Conservation (phyloP, 2,797 vertebrate genomes). For the Champsocephalus esox region DNA sequence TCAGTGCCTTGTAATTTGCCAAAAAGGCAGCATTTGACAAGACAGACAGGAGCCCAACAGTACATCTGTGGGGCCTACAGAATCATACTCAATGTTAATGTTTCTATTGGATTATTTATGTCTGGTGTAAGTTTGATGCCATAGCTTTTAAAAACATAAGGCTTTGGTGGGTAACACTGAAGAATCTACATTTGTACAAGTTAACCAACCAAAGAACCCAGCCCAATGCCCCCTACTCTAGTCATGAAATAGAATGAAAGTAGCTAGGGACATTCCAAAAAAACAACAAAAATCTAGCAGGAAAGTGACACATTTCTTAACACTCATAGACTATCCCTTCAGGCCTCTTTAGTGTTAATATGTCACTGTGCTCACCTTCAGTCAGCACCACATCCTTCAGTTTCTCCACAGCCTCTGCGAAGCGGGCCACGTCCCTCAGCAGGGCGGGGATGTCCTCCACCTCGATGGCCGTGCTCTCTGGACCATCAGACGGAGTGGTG, state of each 20-base stretch:
- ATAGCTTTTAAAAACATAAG: neutral
- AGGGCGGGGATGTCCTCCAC: slow-evolving; percentile 93
- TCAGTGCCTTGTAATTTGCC: slow-evolving; percentile 1
- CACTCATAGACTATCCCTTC: too few species aligned
- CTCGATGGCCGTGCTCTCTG: slow-evolving; percentile 85
- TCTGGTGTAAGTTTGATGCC: neutral
- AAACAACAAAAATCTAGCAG: too few species aligned
- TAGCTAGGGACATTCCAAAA: too few species aligned
- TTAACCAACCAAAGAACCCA: too few species aligned
- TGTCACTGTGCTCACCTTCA: slow-evolving; percentile 84
- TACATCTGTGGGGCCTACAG: neutral
- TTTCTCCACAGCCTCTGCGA: slow-evolving; percentile 94
- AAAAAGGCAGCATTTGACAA: neutral
- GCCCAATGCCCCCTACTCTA: too few species aligned
- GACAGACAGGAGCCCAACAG: neutral
- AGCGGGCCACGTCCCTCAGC: slow-evolving; percentile 90
- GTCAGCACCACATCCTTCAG: slow-evolving; percentile 92
- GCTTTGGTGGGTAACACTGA: too few species aligned
- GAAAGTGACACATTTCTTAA: too few species aligned
- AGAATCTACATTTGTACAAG: too few species aligned
- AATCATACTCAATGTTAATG: neutral
- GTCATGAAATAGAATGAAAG: too few species aligned
- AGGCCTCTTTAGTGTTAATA: too few species aligned
- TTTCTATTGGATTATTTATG: neutral
- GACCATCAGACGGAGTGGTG: slow-evolving; percentile 78